Evolutionary conservation across 2,797 vertebrate species (phyloP).

Genomic region (Geotrypetes seraphini): DNA sequence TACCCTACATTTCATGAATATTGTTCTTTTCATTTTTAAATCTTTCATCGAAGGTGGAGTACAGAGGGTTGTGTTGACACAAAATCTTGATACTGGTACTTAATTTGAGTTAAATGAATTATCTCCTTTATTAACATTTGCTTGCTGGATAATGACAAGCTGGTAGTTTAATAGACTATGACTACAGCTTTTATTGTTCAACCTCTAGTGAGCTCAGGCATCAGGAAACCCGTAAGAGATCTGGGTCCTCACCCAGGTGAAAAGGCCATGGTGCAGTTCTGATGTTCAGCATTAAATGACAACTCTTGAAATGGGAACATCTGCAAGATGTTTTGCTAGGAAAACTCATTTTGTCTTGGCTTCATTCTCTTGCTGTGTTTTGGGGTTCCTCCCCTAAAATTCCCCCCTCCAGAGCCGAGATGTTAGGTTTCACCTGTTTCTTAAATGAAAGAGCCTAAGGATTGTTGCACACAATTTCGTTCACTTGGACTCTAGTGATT

Average conservation of each 20-base stretch:
- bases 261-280: slow-evolving; percentile 12
- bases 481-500: too few species aligned
- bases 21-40: too few species aligned
- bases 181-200: slow-evolving; percentile 10
- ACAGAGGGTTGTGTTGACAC: not conserved
- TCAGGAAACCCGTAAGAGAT: not conserved
- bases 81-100: not conserved
- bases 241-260: not conserved
- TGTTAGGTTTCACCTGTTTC: too few species aligned
- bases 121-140: not conserved
- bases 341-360: slow-evolving; percentile 7
- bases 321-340: slow-evolving; percentile 30
- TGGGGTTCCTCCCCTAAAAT: not conserved
- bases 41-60: too few species aligned
- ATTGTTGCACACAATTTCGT: too few species aligned
- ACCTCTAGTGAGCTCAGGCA: slow-evolving; percentile 15
- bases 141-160: not conserved
- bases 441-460: too few species aligned
- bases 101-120: not conserved
- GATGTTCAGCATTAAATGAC: slow-evolving; percentile 11
- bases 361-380: not conserved
- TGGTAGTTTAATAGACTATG: slow-evolving; percentile 5
- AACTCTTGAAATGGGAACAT: slow-evolving; percentile 20
- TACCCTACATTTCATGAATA: too few species aligned
- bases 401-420: not conserved